A percentile compares a stretch with the other conserved stretches of the same genome.
Evolutionary conservation across 2,888 invertebrate genomes (phyloP).

Genomic region (Pherbina coryleti): DNA sequence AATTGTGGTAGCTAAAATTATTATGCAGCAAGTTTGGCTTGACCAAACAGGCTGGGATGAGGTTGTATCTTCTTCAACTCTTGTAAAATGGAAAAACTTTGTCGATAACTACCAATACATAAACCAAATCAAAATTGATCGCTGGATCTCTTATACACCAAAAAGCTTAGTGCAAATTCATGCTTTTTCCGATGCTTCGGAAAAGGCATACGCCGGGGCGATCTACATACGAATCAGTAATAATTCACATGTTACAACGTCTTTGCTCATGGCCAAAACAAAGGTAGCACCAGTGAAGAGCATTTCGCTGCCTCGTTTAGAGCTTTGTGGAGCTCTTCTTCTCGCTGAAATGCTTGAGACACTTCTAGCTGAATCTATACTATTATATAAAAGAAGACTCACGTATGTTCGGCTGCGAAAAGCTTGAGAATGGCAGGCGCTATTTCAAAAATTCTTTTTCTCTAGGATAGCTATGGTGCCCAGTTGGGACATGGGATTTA

Average conservation of each 20-base stretch:
- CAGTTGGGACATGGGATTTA: no score
- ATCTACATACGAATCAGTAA: background rate
- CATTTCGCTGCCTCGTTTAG: conserved; percentile 21
- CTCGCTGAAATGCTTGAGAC: background rate
- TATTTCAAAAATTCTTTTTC: no score
- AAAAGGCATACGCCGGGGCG: conserved; percentile 34
- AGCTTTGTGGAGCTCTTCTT: conserved; percentile 27
- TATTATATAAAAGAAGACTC: no score
- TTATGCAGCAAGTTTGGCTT: conserved; percentile 39
- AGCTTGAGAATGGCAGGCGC: no score
- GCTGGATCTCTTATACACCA: conserved; percentile 31
- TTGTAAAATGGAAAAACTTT: conserved; percentile 28
- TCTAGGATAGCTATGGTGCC: no score
- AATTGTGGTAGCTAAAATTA: conserved; percentile 24
- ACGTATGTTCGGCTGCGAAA: no score
- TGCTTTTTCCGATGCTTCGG: conserved; percentile 40
- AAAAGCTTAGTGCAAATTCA: conserved; percentile 23
- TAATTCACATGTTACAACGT: background rate
- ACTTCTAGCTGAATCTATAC: background rate
- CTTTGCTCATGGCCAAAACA: conserved; percentile 30
- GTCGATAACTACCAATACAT: background rate
- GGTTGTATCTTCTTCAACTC: background rate
- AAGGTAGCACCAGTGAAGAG: conserved; percentile 28
- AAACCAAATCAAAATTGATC: conserved; percentile 29
- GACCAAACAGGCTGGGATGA: conserved; percentile 36